Evolutionary conservation across 1,140 invertebrate species (phyloP), one percentile per base, ranked within the genome.

Genomic region (Heliconius congener): DNA sequence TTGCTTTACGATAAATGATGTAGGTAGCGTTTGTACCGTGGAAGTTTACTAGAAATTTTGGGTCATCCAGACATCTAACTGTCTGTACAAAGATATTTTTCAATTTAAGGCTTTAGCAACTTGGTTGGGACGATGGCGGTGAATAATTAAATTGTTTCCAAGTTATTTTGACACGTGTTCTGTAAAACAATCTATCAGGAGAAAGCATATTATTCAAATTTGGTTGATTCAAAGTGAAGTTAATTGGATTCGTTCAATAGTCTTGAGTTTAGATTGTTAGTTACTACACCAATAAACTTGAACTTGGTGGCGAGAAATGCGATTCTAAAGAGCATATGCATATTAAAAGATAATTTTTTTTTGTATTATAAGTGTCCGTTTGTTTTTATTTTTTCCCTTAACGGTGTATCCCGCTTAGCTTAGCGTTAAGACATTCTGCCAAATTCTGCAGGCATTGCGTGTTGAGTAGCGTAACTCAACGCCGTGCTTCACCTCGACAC

Each of bases 1-100:
- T 82, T 72, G 77, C 79, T 76, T 60, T 72, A 73, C 76, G 80
- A 76, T 76, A 80, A 82, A 82, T 77, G 46, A 82, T 74, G 42
- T 46, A 46, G 42, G 74, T 76, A 74, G 34, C 71, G 71, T 82
- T 82, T 79, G 74, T 77, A 76, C 81, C 37, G 73, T 52, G 76
- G 74, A 74, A 75, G 19, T 82, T 82, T 57, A 55, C 39, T 42
- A 37, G 71, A 23, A 34, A 81, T 81, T 23, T n/a, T 74, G 71
- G 76, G 79, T 77, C 79, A 76, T 52, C 57, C 34, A 77, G 37
- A 42, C 71, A 72, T 72, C 18, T 72, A 18, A 18, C 11, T 66
- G 60, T 5, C 8, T 46, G 42, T 46, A 5, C 60, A 1, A 23
- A 72, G 71, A 72, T 42, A 42, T 72, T 39, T 72, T 72, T 72